phyloP scores from a whole-genome alignment of 2,113 vertebrate species.

The Smithornis capensis region DNA sequence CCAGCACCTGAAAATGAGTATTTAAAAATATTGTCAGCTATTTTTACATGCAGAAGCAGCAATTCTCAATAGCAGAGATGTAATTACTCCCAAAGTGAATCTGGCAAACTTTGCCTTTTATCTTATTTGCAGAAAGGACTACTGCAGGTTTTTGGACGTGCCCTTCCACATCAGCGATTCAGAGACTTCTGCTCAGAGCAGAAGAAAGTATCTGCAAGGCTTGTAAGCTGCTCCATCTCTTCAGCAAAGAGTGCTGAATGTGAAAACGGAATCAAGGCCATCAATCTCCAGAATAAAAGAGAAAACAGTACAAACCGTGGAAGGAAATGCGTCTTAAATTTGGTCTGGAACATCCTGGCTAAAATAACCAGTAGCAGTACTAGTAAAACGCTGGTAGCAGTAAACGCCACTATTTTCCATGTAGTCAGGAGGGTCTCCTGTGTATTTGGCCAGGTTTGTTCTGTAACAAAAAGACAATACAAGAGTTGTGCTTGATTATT shows the following conservation, averaged over 20 bases:
- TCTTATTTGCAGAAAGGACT: background rate
- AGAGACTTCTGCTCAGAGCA: background rate
- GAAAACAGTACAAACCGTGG: slow-evolving; percentile 72
- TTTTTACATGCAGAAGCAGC: slow-evolving; percentile 19
- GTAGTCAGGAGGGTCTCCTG: slow-evolving; percentile 84
- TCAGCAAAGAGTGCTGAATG: background rate
- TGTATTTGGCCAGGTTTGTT: slow-evolving; percentile 81
- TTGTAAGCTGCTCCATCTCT: background rate
- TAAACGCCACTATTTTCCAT: slow-evolving; percentile 88
- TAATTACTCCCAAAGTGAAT: slow-evolving; percentile 6
- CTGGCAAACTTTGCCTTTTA: background rate
- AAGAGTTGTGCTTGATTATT: background rate
- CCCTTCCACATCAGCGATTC: background rate
- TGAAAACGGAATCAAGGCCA: background rate
- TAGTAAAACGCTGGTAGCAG: slow-evolving; percentile 84
- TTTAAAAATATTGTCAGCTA: slow-evolving; percentile 35
- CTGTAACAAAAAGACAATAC: slow-evolving; percentile 58
- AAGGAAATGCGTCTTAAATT: slow-evolving; percentile 84
- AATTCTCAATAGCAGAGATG: background rate
- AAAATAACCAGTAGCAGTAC: slow-evolving; percentile 84
- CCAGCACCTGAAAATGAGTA: background rate
- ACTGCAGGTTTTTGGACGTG: background rate
- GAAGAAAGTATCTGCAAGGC: background rate
- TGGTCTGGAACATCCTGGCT: slow-evolving; percentile 84
- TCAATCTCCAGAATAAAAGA: background rate